phyloP scores from a whole-genome alignment of 2,797 vertebrate species.

The Trachops cirrhosus region DNA sequence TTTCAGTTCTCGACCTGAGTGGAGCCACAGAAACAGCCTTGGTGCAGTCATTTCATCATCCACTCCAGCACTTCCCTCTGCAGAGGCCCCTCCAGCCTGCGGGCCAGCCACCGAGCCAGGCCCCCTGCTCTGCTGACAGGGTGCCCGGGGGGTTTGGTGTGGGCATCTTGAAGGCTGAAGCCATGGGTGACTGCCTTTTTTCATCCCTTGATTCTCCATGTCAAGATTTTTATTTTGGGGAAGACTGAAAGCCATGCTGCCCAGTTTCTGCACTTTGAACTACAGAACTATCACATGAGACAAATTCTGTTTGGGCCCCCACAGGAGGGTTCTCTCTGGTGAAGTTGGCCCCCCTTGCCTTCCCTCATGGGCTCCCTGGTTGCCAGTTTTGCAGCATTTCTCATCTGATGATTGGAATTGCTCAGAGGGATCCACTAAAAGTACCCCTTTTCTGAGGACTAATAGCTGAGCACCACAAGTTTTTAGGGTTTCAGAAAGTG shows the following conservation, averaged over 20 bases:
- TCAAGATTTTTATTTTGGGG: slow-evolving; percentile 91
- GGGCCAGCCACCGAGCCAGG: slow-evolving; percentile 85
- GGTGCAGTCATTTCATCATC: background rate
- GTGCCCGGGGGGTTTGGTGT: slow-evolving; percentile 88
- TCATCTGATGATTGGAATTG: background rate
- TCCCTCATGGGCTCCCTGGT: background rate
- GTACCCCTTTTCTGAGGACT: background rate
- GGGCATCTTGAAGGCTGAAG: slow-evolving; percentile 89
- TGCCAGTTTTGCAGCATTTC: background rate
- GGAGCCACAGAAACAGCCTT: slow-evolving; percentile 80
- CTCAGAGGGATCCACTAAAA: background rate
- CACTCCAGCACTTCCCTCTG: background rate
- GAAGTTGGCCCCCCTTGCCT: background rate
- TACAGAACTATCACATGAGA: background rate
- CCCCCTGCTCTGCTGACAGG: slow-evolving; percentile 84
- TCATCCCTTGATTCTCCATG: slow-evolving; percentile 92
- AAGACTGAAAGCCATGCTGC: background rate
- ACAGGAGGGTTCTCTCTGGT: background rate
- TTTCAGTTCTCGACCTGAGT: slow-evolving; percentile 88
- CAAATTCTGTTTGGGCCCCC: background rate
- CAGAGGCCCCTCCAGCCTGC: slow-evolving; percentile 84
- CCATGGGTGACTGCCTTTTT: slow-evolving; percentile 87
- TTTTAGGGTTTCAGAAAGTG: background rate
- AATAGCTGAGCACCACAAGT: background rate
- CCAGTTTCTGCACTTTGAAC: background rate